phyloP scores from a whole-genome alignment of 1,140 invertebrate species.

The Neodiprion pinetum region DNA sequence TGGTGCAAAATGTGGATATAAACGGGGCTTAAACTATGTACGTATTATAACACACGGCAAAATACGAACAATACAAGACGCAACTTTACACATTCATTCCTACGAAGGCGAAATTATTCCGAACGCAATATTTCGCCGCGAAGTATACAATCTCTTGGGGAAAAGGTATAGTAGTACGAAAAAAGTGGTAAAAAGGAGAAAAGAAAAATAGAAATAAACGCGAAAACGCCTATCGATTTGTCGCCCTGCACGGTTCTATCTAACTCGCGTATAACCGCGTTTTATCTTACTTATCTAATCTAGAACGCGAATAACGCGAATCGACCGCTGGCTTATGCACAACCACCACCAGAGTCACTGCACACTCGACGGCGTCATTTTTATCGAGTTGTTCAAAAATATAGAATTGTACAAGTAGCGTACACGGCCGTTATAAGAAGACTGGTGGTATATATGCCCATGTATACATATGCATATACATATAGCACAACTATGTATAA shows the following conservation, averaged over 20 bases:
- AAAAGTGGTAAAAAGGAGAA: conserved; percentile 19
- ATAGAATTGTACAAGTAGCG: no score
- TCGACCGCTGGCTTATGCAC: not conserved
- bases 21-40: no score
- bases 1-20: no score
- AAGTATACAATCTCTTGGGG: not conserved
- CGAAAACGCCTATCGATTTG: conserved; percentile 41
- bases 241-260: conserved; percentile 20
- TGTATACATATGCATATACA: no score
- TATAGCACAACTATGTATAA: not conserved
- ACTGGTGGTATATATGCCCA: not conserved
- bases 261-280: no score
- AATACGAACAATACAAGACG: conserved; percentile 19
- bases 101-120: not conserved
- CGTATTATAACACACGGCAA: no score
- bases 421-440: no score
- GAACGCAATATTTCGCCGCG: not conserved
- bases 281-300: not conserved
- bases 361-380: not conserved
- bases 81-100: no score
- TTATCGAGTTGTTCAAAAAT: not conserved
- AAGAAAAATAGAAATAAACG: conserved; percentile 37
- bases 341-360: no score
- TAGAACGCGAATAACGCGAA: not conserved
- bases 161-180: conserved; percentile 20